A percentile compares a stretch with the other conserved stretches of the same genome.
phyloP scores from a whole-genome alignment of 2,888 invertebrate species.

The Cryptocephalus primarius region DNA sequence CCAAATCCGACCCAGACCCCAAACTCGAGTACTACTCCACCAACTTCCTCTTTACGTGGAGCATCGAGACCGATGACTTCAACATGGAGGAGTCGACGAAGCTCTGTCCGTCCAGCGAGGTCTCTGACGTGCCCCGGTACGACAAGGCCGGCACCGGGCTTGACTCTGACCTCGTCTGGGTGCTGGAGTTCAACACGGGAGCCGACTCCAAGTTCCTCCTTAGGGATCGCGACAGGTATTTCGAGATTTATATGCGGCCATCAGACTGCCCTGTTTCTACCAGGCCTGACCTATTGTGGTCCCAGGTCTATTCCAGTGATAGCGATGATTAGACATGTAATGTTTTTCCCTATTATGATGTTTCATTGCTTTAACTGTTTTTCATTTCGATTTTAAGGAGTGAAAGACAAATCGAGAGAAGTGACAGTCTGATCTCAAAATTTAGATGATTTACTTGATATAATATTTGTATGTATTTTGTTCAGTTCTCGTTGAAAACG shows the following conservation, averaged over 20 bases:
- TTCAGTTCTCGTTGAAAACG: too few species aligned
- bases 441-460: too few species aligned
- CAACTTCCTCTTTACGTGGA: slow-evolving; percentile 34
- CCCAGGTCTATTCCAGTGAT: slow-evolving; percentile 9
- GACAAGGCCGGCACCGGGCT: slow-evolving; percentile 7
- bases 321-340: slow-evolving; percentile 3
- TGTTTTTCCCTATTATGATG: too few species aligned
- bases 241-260: slow-evolving; percentile 22
- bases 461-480: too few species aligned
- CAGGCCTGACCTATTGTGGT: neutral
- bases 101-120: slow-evolving; percentile 22
- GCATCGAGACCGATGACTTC: slow-evolving; percentile 32
- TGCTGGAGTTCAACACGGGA: slow-evolving; percentile 26
- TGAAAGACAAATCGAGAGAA: too few species aligned
- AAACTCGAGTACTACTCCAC: slow-evolving; percentile 29
- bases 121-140: slow-evolving; percentile 17
- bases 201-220: slow-evolving; percentile 26
- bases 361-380: too few species aligned
- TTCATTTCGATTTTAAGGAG: too few species aligned
- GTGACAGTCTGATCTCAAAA: too few species aligned
- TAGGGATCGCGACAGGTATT: slow-evolving; percentile 32
- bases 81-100: slow-evolving; percentile 28
- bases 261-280: slow-evolving; percentile 7
- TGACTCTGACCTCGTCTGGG: slow-evolving; percentile 24
- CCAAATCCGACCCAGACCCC: slow-evolving; percentile 20